Percentiles rank a stretch among this genome's conserved stretches.
Conservation (phyloP, 2,113 vertebrate species). For the Nematolebias whitei region DNA sequence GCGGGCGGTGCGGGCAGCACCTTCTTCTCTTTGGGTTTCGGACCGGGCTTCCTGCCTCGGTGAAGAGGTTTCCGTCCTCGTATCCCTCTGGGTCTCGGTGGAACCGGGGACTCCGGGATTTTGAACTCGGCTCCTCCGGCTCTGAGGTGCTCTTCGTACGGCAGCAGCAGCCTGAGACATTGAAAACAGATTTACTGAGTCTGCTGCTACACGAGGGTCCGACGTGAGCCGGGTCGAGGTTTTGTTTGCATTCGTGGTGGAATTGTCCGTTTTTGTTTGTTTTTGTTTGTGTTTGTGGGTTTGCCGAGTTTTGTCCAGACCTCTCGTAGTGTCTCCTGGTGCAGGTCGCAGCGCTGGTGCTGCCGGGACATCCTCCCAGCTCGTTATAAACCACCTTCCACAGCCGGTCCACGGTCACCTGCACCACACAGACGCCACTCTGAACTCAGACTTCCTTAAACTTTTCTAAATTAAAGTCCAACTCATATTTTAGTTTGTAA, state of each 20-base stretch:
- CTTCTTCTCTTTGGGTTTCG: constrained; percentile 61
- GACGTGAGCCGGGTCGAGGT: too few species aligned
- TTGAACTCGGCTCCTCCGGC: constrained; percentile 65
- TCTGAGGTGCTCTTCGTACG: constrained; percentile 77
- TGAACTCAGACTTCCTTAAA: not conserved
- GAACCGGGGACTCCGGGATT: constrained; percentile 54
- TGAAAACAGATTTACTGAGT: not conserved
- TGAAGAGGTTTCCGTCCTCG: constrained; percentile 56
- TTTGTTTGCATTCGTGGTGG: too few species aligned
- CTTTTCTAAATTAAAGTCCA: not conserved
- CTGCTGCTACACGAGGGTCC: not conserved
- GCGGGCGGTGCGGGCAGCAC: not conserved
- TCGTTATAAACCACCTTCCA: constrained; percentile 86
- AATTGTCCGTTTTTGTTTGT: too few species aligned
- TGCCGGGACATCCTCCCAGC: constrained; percentile 83
- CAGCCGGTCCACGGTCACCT: constrained; percentile 80
- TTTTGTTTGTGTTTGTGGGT: too few species aligned
- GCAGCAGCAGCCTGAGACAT: constrained; percentile 72
- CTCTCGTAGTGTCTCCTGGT: constrained; percentile 85
- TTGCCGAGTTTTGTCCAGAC: constrained; percentile 54
- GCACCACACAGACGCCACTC: not conserved
- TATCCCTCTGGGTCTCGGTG: constrained; percentile 42
- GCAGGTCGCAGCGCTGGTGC: constrained; percentile 85
- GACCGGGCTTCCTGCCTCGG: constrained; percentile 58
- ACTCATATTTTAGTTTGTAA: too few species aligned